Percentiles rank a stretch among this genome's conserved stretches.
Conservation (phyloP, 2,113 vertebrate genomes). For the Potamarius usumacintae region DNA sequence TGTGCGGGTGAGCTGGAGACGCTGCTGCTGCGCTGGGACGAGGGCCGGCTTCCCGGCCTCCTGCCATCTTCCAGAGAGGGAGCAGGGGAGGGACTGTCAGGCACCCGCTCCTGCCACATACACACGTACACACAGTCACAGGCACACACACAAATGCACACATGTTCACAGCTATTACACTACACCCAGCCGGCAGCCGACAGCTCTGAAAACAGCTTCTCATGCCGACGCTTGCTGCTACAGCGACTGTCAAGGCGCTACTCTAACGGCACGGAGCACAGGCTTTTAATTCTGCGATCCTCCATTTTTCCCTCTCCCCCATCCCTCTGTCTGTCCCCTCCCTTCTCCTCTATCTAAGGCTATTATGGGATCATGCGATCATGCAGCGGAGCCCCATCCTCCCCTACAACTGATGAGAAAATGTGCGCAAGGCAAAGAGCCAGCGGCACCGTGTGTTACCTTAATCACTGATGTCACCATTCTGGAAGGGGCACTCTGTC, state of each 20-base stretch:
- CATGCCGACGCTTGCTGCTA: not conserved
- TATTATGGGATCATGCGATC: conserved; percentile 52
- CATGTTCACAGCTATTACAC: conserved; percentile 43
- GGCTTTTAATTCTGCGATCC: conserved; percentile 20
- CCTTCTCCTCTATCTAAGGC: conserved; percentile 37
- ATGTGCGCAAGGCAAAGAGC: conserved; percentile 48
- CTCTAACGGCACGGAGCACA: conserved; percentile 1
- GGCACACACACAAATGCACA: conserved; percentile 51
- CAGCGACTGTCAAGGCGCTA: not conserved
- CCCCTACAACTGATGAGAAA: conserved; percentile 49
- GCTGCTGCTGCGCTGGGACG: conserved; percentile 98
- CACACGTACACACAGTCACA: conserved; percentile 51
- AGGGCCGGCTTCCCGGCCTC: conserved; percentile 94
- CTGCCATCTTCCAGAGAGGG: conserved; percentile 95
- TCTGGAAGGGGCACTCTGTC: conserved; percentile 92
- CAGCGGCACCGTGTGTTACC: conserved; percentile 73
- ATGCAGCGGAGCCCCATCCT: conserved; percentile 40
- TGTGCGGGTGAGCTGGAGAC: conserved; percentile 97
- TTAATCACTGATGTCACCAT: conserved; percentile 99
- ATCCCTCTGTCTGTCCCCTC: conserved; percentile 30
- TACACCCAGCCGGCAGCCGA: conserved; percentile 21
- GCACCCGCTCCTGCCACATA: conserved; percentile 87
- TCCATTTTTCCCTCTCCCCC: conserved; percentile 27
- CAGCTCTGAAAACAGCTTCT: conserved; percentile 30
- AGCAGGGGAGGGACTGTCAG: conserved; percentile 93